Evolutionary conservation across 2,113 vertebrate species (phyloP), one percentile per base, ranked within the genome.

Genomic region (Menidia beryllina): DNA sequence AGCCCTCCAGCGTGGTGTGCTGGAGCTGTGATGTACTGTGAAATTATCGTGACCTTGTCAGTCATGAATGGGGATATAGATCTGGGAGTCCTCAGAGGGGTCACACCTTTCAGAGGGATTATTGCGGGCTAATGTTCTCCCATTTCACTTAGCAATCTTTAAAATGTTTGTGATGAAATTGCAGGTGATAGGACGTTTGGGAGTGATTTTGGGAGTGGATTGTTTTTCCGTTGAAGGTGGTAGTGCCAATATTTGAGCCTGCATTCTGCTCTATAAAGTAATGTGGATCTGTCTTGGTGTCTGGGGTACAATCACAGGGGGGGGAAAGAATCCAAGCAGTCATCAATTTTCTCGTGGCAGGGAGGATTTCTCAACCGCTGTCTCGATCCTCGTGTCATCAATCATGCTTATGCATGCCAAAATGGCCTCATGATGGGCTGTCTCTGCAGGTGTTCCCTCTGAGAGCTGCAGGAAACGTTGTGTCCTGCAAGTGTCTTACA

Each of bases 401-500:
- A 88, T 92, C 75, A 92, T 87, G 84, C 86, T 83, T 72, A 88
- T 91, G 92, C 92, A 93, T 87, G 91, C 79, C 77, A 83, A 93
- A 94, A 91, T 92, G 87, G 85, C 86, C 84, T 85, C 2, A 48
- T 75, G 91, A 87, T 82, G 89, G 85, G 80, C 82, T 89, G 84
- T 92, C 91, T 92, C 83, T 49, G 88, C 2, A 69, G 90, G 92
- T 85, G 87, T 71, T 85, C 91, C 84, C 81, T 69, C 83, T 79
- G 83, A 92, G 91, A 91, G 83, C 86, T 53, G 85, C 75, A 89
- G 69, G 77, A 93, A 92, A 86, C 82, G 72, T 74, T 81, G 12
- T 75, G 10, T 52, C 84, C 77, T 69, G 39, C 79, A 69, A 75
- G 66, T 43, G 75, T 88, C 89, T 73, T 19, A 43, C 74, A 80